Evolutionary conservation across 2,797 vertebrate species (phyloP).

Genomic region (Cirrhinus molitorella): DNA sequence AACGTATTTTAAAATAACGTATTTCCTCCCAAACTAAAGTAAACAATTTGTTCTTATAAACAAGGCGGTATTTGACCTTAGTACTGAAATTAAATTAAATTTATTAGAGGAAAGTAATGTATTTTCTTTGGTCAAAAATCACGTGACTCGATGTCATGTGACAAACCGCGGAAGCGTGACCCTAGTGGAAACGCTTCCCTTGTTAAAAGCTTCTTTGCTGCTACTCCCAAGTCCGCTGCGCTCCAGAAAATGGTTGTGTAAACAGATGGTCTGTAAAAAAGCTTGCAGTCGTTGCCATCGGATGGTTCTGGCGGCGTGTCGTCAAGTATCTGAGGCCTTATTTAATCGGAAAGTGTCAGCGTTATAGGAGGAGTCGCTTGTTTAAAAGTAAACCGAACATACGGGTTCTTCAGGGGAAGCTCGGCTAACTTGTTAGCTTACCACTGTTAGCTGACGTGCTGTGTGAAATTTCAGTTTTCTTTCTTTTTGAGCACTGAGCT

Average conservation of each 20-base stretch:
- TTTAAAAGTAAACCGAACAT: constrained; percentile 36
- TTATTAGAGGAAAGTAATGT: too few species aligned
- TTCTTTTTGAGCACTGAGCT: not conserved
- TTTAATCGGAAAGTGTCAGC: not conserved
- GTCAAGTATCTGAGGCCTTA: not conserved
- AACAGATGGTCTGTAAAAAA: constrained; percentile 42
- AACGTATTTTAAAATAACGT: not conserved
- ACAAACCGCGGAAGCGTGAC: not conserved
- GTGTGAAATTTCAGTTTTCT: not conserved
- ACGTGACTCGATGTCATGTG: not conserved
- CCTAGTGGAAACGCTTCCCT: not conserved
- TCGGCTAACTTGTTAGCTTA: constrained; percentile 42
- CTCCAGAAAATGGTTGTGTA: constrained; percentile 53
- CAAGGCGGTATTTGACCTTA: not conserved
- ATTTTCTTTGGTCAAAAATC: too few species aligned
- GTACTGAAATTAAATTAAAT: not conserved
- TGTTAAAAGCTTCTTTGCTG: constrained; percentile 8
- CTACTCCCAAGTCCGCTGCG: constrained; percentile 45
- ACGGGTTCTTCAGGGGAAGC: constrained; percentile 50
- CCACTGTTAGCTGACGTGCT: constrained; percentile 9
- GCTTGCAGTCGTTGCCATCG: not conserved
- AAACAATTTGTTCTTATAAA: not conserved
- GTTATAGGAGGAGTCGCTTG: not conserved
- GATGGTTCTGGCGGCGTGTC: not conserved
- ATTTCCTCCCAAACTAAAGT: not conserved